Base-by-base conservation (phyloP, 2,113 vertebrate genomes). In the Myodes glareolus region DNA sequence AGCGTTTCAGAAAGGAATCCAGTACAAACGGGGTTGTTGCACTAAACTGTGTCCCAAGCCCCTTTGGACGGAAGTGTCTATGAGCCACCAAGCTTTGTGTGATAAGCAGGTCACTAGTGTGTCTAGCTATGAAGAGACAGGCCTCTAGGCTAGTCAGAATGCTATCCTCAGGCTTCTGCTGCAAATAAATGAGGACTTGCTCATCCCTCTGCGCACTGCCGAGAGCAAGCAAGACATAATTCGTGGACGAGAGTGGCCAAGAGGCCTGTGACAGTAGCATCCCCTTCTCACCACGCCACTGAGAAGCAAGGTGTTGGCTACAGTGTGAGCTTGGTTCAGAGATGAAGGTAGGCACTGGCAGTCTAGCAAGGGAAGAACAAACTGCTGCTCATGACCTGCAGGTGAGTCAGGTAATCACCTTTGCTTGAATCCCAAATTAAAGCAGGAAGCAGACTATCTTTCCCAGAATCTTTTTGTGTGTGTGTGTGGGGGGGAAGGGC, bases 341-440 rank as follows among this genome's bases (percentile, higher is more conserved):
- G 52, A 70, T 1, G 5, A 45, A 86, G 55, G 80, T 55, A 77
- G 52, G 21, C 13, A 61, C 5, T 29, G 25, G 45, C 77, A 23
- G 63, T 29, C 42, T 36, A 84, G 76, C 75, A 92, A 50, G 61
- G 88, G 50, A 91, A 96, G 42, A 67, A 47, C 8, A 67, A 90
- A 78, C 70, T 47, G 27, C 19, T 87, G 39, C 27, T 55, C 12
- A 13, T 72, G 27, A 70, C 42, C 88, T 67, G 25, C 6, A 36
- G 2, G 33, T n/a, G 29, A 93, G 36, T 33, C n/a, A 11, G 50
- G n/a, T 11, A 16, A 3, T 87, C 7, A 27, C 29, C 82, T 93
- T 77, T 88, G 61, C 84, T 94, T 1, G 88, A 73, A 42, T 45
- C 8, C 42, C 50, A 58, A 68, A 93, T 81, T 72, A 95, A 80